Evolutionary conservation across 2,113 vertebrate genomes (phyloP).

Genomic region (Phaethon lepturus): DNA sequence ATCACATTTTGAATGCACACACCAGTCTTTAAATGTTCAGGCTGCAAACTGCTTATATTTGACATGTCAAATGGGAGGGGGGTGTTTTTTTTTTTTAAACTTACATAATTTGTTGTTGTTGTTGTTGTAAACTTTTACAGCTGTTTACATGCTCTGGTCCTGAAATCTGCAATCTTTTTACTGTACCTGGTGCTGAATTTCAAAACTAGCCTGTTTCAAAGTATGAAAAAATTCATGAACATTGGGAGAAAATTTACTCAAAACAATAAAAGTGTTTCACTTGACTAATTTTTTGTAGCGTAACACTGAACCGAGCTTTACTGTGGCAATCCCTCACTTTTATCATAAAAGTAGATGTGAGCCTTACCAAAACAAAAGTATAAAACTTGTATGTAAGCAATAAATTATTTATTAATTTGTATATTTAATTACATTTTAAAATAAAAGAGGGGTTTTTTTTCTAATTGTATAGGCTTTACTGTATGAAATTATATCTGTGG

Average conservation of each 20-base stretch:
- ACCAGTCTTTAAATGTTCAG: not conserved
- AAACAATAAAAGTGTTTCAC: not conserved
- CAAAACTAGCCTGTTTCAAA: not conserved
- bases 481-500: not conserved
- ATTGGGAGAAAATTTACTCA: not conserved
- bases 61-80: not conserved
- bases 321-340: not conserved
- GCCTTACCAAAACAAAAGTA: not conserved
- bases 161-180: not conserved
- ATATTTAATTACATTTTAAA: not conserved
- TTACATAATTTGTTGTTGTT: not conserved
- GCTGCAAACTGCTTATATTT: not conserved
- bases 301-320: not conserved
- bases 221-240: not conserved
- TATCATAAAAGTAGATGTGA: not conserved
- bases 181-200: not conserved
- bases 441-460: accelerated
- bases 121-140: not conserved
- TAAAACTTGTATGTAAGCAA: not conserved
- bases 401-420: not conserved
- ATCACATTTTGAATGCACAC: not conserved
- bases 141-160: not conserved
- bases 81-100: not conserved
- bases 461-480: not conserved
- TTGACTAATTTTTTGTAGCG: not conserved